Percentiles rank a stretch among this genome's conserved stretches.
Evolutionary conservation across 2,113 vertebrate species (phyloP).

Genomic region (Hypomesus transpacificus): DNA sequence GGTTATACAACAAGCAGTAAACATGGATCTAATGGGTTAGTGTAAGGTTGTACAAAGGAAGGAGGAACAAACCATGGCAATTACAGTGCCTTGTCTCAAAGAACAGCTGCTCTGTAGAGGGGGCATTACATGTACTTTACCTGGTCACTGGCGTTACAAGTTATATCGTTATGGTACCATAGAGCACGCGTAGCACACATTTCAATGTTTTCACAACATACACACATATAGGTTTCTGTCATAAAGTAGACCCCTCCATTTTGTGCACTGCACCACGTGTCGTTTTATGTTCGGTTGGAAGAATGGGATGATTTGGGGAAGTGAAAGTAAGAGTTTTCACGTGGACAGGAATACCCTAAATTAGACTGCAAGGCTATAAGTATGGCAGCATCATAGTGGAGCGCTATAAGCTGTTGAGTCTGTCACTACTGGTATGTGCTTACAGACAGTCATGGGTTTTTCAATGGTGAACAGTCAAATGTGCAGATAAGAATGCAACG

Average conservation of each 20-base stretch:
- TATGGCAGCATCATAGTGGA: too few relatives aligned
- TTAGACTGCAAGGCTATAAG: too few relatives aligned
- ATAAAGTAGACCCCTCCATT: constrained; percentile 27
- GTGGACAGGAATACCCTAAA: too few relatives aligned
- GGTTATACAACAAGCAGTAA: too few relatives aligned
- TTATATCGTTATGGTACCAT: constrained; percentile 27
- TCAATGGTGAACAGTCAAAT: too few relatives aligned
- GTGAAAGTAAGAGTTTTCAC: too few relatives aligned
- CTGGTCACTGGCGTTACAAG: neutral
- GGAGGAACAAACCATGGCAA: neutral
- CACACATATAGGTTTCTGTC: constrained; percentile 30
- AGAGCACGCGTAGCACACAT: constrained; percentile 8
- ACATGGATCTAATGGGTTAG: too few relatives aligned
- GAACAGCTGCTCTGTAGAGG: constrained; percentile 13
- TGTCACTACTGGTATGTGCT: too few relatives aligned
- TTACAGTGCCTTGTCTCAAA: neutral
- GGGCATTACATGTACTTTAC: neutral
- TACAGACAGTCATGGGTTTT: too few relatives aligned
- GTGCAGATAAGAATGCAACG: too few relatives aligned
- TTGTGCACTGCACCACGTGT: constrained; percentile 19
- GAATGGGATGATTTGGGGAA: neutral
- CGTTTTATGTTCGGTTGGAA: constrained; percentile 17
- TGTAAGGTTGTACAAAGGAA: neutral
- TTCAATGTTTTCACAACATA: constrained; percentile 17
- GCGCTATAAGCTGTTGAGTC: too few relatives aligned